Base-by-base conservation (phyloP, 2,797 vertebrate genomes). In the Coendou prehensilis region DNA sequence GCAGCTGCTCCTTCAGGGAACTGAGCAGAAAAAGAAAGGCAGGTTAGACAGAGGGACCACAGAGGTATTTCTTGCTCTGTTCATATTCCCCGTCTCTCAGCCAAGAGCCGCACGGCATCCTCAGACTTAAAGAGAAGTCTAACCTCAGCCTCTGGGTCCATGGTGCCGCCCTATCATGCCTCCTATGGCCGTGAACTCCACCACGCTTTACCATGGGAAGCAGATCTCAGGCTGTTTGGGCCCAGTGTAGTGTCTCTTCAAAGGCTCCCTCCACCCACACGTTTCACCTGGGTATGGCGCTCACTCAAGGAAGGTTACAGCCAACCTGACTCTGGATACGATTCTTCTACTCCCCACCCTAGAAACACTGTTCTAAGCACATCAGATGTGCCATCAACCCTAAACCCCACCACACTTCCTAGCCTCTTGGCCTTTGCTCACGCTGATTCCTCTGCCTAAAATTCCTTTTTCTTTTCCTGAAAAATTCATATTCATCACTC, bases 1-100 rank as follows among this genome's bases (percentile, higher is more conserved):
- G 96, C 67, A 99, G 97, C 59, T 95, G 97, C 94, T 98, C 97
- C 86, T 94, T 98, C 56, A 99, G 94, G 92, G 93, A 45, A 83
- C 99, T 99, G 96, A 59, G 47, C 89, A 9, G 89, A 2, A 30
- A 67, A 85, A 56, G 47, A 47, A 41, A 71, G 86, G 23, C 1
- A 26, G 75, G 45, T 64, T 50, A 14, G 9, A 11, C 9, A 59
- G 28, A 2, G 5, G 30, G 10, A 85, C 22, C 54, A 30, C 23
- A 30, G 41, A 78, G 15, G 33, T 37, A 64, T 57, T 56, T 57
- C 57, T 30, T 73, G 33, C 33, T 52, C 30, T 41, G 45, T 14
- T 41, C 52, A 14, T 28, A 64, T 33, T 3, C 78, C 54, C 47
- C 45, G 11, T 15, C 26, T 84, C 15, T 41, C 0, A 0, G 52